Percentiles rank a stretch among this genome's conserved stretches.
Evolutionary conservation across 2,888 invertebrate genomes (phyloP).

Genomic region (Crematogaster levior): DNA sequence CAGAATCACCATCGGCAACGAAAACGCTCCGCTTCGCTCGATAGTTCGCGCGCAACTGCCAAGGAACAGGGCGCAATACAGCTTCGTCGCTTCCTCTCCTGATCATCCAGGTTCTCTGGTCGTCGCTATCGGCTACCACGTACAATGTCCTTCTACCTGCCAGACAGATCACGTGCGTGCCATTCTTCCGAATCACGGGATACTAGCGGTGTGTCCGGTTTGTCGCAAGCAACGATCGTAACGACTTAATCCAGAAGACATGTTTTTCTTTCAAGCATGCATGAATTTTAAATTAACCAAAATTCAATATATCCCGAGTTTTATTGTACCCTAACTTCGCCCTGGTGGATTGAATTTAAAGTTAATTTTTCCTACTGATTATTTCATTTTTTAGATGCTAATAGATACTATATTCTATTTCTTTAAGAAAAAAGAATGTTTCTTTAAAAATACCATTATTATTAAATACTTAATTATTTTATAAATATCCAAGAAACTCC

Average conservation of each 20-base stretch:
- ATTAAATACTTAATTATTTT: not conserved
- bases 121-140: constrained; percentile 53
- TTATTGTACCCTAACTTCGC: not conserved
- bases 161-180: constrained; percentile 33
- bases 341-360: not conserved
- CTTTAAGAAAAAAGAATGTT: not conserved
- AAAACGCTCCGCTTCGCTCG: constrained; percentile 67
- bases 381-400: too few species aligned
- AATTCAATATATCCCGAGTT: not conserved
- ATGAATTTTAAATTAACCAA: not conserved
- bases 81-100: constrained; percentile 71
- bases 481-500: not conserved
- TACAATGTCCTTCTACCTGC: constrained; percentile 63
- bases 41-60: constrained; percentile 76
- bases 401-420: not conserved
- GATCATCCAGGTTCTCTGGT: constrained; percentile 64
- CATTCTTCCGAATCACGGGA: constrained; percentile 66
- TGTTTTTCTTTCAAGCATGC: not conserved
- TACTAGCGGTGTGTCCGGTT: constrained; percentile 57
- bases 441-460: not conserved
- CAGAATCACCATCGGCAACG: constrained; percentile 26
- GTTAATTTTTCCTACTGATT: not conserved
- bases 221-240: not conserved
- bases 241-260: constrained; percentile 5
- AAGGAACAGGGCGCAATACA: constrained; percentile 59